phyloP scores from a whole-genome alignment of 2,888 invertebrate genomes.

The Nasonovia ribisnigri region DNA sequence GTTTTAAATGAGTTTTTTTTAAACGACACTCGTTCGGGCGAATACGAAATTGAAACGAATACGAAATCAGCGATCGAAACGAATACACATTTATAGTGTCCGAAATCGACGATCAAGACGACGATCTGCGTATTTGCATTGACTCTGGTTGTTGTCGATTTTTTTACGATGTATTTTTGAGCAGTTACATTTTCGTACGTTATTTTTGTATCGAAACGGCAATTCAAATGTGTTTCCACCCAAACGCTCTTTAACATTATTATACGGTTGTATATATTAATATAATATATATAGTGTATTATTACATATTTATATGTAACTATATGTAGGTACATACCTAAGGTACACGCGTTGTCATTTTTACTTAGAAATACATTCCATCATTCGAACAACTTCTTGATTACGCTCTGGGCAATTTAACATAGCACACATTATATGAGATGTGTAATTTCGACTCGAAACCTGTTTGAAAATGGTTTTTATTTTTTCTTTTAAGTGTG shows the following conservation, averaged over 20 bases:
- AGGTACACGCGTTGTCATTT: conserved; percentile 6
- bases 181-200: background rate
- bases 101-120: too few species aligned
- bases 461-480: conserved; percentile 42
- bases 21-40: background rate
- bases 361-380: conserved; percentile 11
- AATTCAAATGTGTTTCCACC: background rate
- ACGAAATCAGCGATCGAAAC: background rate
- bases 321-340: background rate
- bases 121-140: background rate
- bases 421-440: background rate
- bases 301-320: background rate
- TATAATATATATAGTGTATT: background rate
- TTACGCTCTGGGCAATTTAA: conserved; percentile 21
- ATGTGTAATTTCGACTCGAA: conserved; percentile 31
- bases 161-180: background rate
- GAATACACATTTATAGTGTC: too few species aligned
- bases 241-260: background rate
- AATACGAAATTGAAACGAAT: background rate
- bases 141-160: background rate
- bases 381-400: conserved; percentile 12
- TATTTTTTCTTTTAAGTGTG: conserved; percentile 23
- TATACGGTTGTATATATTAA: background rate
- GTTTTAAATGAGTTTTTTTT: background rate
- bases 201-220: background rate